phyloP scores from a whole-genome alignment of 2,888 invertebrate genomes.

The Yponomeuta malinellus region DNA sequence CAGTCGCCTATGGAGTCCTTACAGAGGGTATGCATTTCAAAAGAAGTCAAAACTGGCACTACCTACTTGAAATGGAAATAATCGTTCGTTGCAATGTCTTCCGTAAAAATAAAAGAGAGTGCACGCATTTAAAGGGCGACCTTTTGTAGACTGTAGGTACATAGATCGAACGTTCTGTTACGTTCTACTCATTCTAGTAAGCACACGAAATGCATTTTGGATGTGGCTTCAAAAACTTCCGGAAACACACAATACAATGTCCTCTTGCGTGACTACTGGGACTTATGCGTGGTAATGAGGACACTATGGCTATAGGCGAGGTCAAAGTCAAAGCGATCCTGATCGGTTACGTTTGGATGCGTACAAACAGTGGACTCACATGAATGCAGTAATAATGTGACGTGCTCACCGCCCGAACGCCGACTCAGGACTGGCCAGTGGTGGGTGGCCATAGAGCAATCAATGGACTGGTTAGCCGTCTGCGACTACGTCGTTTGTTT shows the following conservation, averaged over 20 bases:
- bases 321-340: slow-evolving; percentile 16
- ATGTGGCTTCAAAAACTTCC: neutral
- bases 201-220: neutral
- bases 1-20: no score
- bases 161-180: no score
- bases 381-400: slow-evolving; percentile 20
- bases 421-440: slow-evolving; percentile 23
- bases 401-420: slow-evolving; percentile 23
- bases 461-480: no score
- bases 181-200: neutral
- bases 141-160: no score
- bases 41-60: no score
- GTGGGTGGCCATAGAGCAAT: no score
- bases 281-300: neutral
- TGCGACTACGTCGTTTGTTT: neutral
- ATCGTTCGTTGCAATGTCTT: no score
- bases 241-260: neutral
- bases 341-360: slow-evolving; percentile 19
- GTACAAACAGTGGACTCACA: slow-evolving; percentile 25
- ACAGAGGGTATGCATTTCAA: no score
- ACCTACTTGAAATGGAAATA: no score
- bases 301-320: slow-evolving; percentile 18
- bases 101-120: no score
- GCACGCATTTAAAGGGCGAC: no score
- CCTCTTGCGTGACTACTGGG: neutral